A percentile compares a stretch with the other conserved stretches of the same genome.
Conservation (phyloP, 2,888 invertebrate species). For the Dermolepida albohirtum region DNA sequence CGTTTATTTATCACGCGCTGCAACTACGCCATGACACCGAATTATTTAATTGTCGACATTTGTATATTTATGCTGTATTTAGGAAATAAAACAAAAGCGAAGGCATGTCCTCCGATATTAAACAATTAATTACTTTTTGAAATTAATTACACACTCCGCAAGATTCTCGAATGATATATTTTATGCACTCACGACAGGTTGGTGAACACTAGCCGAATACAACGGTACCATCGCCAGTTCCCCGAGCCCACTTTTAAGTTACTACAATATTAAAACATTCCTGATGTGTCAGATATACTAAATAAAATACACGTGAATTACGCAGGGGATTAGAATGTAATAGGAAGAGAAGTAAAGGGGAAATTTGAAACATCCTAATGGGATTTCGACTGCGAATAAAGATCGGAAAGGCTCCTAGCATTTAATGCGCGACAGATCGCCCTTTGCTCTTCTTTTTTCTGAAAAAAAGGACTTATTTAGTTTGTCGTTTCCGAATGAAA, state of each 20-base stretch:
- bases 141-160: conserved; percentile 35
- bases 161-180: conserved; percentile 40
- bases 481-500: conserved; percentile 36
- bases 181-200: conserved; percentile 19
- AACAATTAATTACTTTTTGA: conserved; percentile 41
- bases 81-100: conserved; percentile 23
- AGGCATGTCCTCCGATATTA: conserved; percentile 30
- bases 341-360: background rate
- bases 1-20: conserved; percentile 30
- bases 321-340: too few relatives aligned
- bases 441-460: background rate
- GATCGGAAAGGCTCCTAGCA: conserved; percentile 1
- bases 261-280: conserved; percentile 14
- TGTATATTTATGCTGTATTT: conserved; percentile 22
- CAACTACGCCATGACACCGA: conserved; percentile 14
- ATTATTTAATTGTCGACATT: conserved; percentile 33
- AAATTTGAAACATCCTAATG: conserved; percentile 11
- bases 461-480: conserved; percentile 26
- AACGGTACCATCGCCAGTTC: conserved; percentile 11
- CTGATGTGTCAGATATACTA: background rate
- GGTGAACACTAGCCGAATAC: background rate
- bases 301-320: background rate
- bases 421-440: conserved; percentile 28
- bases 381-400: conserved; percentile 9
- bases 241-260: background rate